Percentiles rank a stretch among this genome's conserved stretches.
phyloP scores from a whole-genome alignment of 2,797 vertebrate genomes.

The Alauda arvensis region DNA sequence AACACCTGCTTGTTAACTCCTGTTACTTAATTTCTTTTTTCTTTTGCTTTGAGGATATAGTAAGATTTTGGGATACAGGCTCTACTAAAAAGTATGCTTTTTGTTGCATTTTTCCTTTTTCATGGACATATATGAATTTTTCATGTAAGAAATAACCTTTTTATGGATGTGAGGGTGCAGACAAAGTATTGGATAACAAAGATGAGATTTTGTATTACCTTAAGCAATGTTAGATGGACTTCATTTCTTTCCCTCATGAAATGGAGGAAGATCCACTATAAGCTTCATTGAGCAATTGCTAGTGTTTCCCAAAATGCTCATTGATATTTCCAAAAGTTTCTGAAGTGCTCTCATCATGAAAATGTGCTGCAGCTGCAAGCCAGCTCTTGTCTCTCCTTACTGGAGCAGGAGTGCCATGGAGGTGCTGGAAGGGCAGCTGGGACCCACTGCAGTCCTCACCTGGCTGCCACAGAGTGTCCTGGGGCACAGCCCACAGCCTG shows the following conservation, averaged over 20 bases:
- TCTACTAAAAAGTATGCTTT: background rate
- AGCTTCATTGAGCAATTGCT: background rate
- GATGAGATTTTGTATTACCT: background rate
- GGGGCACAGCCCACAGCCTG: background rate
- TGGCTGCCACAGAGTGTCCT: background rate
- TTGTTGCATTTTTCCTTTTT: background rate
- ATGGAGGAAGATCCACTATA: background rate
- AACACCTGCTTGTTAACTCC: conserved; percentile 64
- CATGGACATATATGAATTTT: background rate
- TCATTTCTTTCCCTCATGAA: background rate
- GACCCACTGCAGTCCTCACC: background rate
- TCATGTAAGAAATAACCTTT: background rate
- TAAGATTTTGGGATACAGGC: background rate
- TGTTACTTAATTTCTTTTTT: conserved; percentile 61
- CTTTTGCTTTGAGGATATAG: background rate
- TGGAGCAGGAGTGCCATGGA: background rate
- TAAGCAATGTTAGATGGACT: background rate
- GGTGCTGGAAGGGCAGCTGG: background rate
- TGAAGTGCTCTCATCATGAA: background rate
- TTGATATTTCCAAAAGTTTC: background rate
- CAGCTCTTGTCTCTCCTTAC: background rate
- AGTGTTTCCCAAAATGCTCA: background rate
- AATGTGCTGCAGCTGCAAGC: background rate
- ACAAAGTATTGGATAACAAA: background rate
- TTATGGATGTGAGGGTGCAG: background rate